Evolutionary conservation across 35 echinoderm and acorn worm species (phyloP), one percentile per base, ranked within the genome.

Genomic region (Strongylocentrotus purpuratus): DNA sequence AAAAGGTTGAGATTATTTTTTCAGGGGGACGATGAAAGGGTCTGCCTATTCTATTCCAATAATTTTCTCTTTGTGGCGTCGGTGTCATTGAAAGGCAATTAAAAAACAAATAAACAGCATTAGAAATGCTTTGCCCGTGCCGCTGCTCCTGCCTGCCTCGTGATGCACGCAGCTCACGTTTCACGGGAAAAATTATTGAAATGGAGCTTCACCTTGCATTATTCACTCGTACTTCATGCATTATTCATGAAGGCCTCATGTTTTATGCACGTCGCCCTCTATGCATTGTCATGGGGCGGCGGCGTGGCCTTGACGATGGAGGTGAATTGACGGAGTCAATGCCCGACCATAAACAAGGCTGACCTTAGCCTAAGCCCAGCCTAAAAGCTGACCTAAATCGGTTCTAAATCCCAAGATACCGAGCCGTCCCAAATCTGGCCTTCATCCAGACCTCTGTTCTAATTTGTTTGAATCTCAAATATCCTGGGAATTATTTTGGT

Each of bases 361-460:
- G 65, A 78, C 65, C 65, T 78, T 78, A 78, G 20, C 65, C 65
- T 78, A 78, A 78, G 20, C 65, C 65, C 5, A 78, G 65, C 65
- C 65, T 78, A 78, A 78, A 78, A 78, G 65, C 65, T 78, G 65
- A 78, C 65, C 65, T 78, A 78, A 78, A 78, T 78, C 65, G 65
- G 65, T 22, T 78, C 65, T 28, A 78, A 78, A 28, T 28, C 65
- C 65, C 65, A 28, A 78, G 65, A 78, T 78, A n/a, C 65, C 65
- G 7, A 78, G n/a, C 65, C 25, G n/a, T 78, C 65, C 28, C 65
- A 78, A n/a, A 78, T 78, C 65, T 78, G 65, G 65, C 65, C 65
- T 78, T 78, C 65, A 78, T 78, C 65, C 65, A 78, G 65, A 78
- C 20, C 65, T 78, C 65, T 78, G 65, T 18, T 78, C 65, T 18